phyloP scores from a whole-genome alignment of 2,797 vertebrate species.

The Epinephelus coioides region DNA sequence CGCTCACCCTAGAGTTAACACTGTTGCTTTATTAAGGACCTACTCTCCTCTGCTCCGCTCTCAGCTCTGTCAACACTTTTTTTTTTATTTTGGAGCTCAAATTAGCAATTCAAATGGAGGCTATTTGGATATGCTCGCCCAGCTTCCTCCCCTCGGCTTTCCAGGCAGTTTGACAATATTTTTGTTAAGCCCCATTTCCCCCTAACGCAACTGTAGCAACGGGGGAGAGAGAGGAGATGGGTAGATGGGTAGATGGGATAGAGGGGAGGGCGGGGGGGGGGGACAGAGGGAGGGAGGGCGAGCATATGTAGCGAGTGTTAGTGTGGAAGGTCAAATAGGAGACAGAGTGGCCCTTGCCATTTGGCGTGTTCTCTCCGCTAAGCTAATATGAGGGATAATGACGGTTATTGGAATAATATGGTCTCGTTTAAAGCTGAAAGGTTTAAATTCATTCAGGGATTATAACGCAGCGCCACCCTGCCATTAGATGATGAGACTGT shows the following conservation, averaged over 20 bases:
- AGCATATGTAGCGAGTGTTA: constrained; percentile 52
- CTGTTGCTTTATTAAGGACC: constrained; percentile 74
- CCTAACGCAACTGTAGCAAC: constrained; percentile 74
- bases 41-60: constrained; percentile 54
- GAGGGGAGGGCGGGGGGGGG: constrained; percentile 5
- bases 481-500: constrained; percentile 20
- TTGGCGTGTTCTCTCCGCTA: constrained; percentile 55
- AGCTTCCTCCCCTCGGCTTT: constrained; percentile 81
- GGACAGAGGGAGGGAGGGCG: neutral
- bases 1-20: constrained; percentile 75
- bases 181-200: constrained; percentile 85
- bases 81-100: constrained; percentile 63
- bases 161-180: constrained; percentile 88
- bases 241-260: constrained; percentile 25
- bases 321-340: constrained; percentile 78
- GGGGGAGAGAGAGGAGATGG: constrained; percentile 55
- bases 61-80: constrained; percentile 67
- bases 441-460: constrained; percentile 64
- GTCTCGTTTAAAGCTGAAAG: constrained; percentile 60
- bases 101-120: constrained; percentile 86
- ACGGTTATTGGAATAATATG: constrained; percentile 69
- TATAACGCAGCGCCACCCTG: constrained; percentile 56
- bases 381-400: constrained; percentile 73
- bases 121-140: constrained; percentile 82
- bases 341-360: constrained; percentile 59